phyloP scores from a whole-genome alignment of 2,888 invertebrate genomes.

The Eurytoma adleriae region DNA sequence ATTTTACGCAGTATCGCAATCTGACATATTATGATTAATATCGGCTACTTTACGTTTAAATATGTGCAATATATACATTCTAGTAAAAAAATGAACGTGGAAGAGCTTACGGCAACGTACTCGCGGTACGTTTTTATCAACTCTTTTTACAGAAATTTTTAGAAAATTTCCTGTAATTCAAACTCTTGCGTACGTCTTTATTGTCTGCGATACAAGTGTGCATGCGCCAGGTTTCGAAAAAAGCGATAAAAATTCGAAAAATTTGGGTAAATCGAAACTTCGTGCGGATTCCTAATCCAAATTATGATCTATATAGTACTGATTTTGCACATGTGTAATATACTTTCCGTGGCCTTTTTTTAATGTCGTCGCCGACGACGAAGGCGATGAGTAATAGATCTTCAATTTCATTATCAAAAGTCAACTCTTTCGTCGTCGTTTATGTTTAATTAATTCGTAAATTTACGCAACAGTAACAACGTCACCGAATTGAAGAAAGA shows the following conservation, averaged over 20 bases:
- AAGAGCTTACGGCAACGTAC: slow-evolving; percentile 39
- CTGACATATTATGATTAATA: slow-evolving; percentile 26
- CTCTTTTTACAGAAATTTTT: slow-evolving; percentile 34
- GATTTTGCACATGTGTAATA: slow-evolving; percentile 39
- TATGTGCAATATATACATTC: slow-evolving; percentile 34
- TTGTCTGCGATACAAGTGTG: slow-evolving; percentile 52
- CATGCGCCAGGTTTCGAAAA: slow-evolving; percentile 44
- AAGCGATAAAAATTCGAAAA: slow-evolving; percentile 35
- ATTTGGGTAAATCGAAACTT: slow-evolving; percentile 40
- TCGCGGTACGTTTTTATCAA: neutral
- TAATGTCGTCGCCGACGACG: slow-evolving; percentile 43
- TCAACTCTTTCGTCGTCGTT: slow-evolving; percentile 25
- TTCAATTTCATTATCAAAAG: slow-evolving; percentile 23
- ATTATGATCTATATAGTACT: slow-evolving; percentile 20
- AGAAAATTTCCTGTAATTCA: slow-evolving; percentile 19
- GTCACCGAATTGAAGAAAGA: too few relatives aligned
- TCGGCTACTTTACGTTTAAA: slow-evolving; percentile 13
- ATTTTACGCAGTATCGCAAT: slow-evolving; percentile 8
- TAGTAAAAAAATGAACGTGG: slow-evolving; percentile 49
- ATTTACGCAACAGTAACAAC: slow-evolving; percentile 1
- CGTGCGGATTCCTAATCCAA: slow-evolving; percentile 41
- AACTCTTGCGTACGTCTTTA: slow-evolving; percentile 35
- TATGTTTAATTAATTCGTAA: slow-evolving; percentile 11
- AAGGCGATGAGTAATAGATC: slow-evolving; percentile 33
- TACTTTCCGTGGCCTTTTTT: slow-evolving; percentile 49